A percentile compares a stretch with the other conserved stretches of the same genome.
Evolutionary conservation across 2,797 vertebrate genomes (phyloP).

Genomic region (Peromyscus attwateri): DNA sequence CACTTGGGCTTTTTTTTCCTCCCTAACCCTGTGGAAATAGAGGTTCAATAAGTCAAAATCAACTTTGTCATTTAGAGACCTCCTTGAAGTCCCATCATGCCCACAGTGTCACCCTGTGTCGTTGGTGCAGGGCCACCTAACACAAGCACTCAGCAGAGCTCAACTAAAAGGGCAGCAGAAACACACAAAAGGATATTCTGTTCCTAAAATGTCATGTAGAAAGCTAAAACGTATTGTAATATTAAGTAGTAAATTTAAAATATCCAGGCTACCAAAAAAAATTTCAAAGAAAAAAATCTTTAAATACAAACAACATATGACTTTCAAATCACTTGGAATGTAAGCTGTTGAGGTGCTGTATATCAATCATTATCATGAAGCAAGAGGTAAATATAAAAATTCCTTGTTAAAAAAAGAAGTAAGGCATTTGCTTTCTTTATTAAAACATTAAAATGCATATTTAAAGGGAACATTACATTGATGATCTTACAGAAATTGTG

Average conservation of each 20-base stretch:
- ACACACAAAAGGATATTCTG: not conserved
- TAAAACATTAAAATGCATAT: not conserved
- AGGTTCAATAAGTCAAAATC: not conserved
- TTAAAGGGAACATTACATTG: not conserved
- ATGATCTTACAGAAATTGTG: not conserved
- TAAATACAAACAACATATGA: not conserved
- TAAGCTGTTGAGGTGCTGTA: not conserved
- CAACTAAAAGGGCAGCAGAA: not conserved
- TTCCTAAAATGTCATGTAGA: not conserved
- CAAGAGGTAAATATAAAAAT: not conserved
- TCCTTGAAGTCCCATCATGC: not conserved
- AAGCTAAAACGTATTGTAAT: not conserved
- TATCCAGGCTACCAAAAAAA: not conserved
- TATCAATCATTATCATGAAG: not conserved
- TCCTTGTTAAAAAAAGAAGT: not conserved
- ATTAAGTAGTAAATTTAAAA: not conserved
- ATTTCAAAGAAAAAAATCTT: not conserved
- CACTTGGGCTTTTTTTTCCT: not conserved
- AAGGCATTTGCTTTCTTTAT: not conserved
- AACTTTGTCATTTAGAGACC: not conserved
- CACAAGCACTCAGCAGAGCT: not conserved
- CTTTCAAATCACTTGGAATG: not conserved
- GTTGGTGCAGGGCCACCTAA: accelerated
- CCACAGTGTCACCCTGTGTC: not conserved
- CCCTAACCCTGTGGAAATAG: not conserved